Conservation (phyloP, 2,113 vertebrate genomes). For the Sardina pilchardus region DNA sequence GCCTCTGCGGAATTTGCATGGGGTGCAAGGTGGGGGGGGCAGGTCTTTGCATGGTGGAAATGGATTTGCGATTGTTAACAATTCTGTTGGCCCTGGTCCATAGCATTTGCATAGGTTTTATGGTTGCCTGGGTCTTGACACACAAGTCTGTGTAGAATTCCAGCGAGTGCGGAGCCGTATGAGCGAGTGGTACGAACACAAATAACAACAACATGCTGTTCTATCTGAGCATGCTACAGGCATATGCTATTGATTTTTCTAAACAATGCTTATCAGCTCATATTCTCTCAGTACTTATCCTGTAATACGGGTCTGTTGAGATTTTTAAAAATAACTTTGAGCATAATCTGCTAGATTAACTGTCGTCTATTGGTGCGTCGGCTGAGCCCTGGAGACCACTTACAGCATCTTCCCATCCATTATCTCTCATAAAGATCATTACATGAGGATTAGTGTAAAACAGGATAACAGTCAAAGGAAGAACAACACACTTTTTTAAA, state of each 20-base stretch:
- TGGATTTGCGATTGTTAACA: not conserved
- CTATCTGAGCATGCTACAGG: not conserved
- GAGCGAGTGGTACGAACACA: not conserved
- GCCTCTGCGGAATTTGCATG: not conserved
- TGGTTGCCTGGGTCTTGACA: not conserved
- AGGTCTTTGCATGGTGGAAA: not conserved
- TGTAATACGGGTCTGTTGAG: not conserved
- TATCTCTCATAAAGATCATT: conserved; percentile 43
- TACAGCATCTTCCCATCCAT: conserved; percentile 56
- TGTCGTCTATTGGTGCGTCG: conserved; percentile 54
- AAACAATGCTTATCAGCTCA: not conserved
- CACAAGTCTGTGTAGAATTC: not conserved
- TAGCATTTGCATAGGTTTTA: not conserved
- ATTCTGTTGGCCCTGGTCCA: not conserved
- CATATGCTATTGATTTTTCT: not conserved
- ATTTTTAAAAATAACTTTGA: not conserved
- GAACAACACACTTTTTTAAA: not conserved
- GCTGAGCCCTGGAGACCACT: conserved; percentile 52
- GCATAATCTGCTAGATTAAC: conserved; percentile 57
- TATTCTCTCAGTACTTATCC: not conserved
- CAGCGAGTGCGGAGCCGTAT: not conserved
- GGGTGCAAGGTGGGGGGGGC: not conserved
- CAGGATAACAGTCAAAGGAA: not conserved
- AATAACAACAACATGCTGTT: not conserved
- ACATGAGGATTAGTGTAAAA: conserved; percentile 31